Base-by-base conservation (phyloP, 2,113 vertebrate species). In the Apteryx mantelli region DNA sequence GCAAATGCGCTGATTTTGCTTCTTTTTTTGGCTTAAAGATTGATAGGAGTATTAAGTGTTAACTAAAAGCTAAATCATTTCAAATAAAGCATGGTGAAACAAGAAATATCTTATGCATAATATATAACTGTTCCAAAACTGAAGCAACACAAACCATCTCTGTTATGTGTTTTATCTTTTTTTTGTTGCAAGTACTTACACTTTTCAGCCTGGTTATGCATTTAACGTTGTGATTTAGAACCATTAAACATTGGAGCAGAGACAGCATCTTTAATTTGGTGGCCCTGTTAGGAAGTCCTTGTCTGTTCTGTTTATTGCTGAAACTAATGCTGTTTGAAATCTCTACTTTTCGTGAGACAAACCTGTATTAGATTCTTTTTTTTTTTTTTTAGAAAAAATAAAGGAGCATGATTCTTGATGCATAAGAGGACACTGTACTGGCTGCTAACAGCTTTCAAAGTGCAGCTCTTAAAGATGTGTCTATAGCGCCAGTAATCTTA, bases 401-500 rank as follows among this genome's bases (percentile, higher is more conserved):
- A 42, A 53, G 53, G 36, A 74, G 68, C 12, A 1, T 42, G 40
- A 40, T 30, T 56, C 15, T 26, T 73, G 19, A 13, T 78, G 42
- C 7, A 3, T 61, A 0, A 42, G 44, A 69, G 66, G 8, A 28
- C 50, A 6, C 38, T 83, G 19, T 85, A 28, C 24, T 73, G 48
- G 19, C 26, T 26, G n/a, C 38, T 66, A n/a, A 56, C 12, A 36
- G 19, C 9, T 18, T 77, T 88, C 5, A 25, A 70, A 87, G 16
- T 79, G 50, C 46, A 68, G 13, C 52, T 87, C 69, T 69, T 86
- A 12, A 83, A 81, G 73, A 48, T 52, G 2, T 58, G 55, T 73
- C 44, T 64, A 0, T 58, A 71, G 34, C 19, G 22, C 20, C 42
- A 77, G 0, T 40, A 52, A 0, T 61, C 6, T 74, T 63, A 4